Evolutionary conservation across 2,113 vertebrate species (phyloP).

Genomic region (Calyptommatus sinebrachiatus): DNA sequence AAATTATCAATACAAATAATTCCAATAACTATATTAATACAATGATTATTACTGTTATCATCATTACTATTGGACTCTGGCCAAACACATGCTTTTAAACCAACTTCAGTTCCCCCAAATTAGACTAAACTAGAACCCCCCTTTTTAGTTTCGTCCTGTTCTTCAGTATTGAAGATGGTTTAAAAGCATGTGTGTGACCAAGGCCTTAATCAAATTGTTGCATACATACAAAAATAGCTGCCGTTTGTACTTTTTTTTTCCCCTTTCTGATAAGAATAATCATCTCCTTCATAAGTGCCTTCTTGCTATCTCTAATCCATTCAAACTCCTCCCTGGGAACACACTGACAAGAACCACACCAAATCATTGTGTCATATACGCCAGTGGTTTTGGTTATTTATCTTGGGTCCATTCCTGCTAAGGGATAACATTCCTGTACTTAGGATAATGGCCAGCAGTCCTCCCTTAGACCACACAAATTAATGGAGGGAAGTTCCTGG

Average conservation of each 20-base stretch:
- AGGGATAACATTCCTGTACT: rapidly evolving
- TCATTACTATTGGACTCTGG: neutral
- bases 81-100: no score
- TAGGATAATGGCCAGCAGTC: no score
- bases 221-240: neutral
- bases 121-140: no score
- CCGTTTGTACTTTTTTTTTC: neutral
- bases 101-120: no score
- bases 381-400: neutral
- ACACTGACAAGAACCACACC: neutral
- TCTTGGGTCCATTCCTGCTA: neutral
- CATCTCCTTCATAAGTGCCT: neutral
- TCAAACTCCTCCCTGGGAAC: neutral
- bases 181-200: no score
- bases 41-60: no score
- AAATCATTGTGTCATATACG: neutral
- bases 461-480: no score
- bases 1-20: no score
- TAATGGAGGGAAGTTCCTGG: neutral
- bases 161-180: no score
- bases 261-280: neutral
- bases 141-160: no score
- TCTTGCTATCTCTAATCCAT: neutral
- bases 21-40: no score
- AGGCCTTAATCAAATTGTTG: neutral